Base-by-base conservation (phyloP, 2,113 vertebrate species). In the Stegastes partitus region DNA sequence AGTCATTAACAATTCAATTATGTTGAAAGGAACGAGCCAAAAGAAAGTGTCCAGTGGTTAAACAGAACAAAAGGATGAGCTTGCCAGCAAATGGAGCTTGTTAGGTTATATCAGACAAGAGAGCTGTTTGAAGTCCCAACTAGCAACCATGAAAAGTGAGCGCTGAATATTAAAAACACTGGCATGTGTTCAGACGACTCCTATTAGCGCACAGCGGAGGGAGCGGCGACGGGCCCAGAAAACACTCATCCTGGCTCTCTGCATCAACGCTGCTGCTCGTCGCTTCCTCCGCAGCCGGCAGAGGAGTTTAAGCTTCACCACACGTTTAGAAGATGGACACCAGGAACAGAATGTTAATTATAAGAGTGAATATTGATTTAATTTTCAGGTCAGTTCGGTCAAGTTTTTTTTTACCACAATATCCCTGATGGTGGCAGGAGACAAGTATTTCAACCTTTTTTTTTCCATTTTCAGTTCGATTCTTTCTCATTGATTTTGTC, bases 1-100 rank as follows among this genome's bases (percentile, higher is more conserved):
- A 85, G 25, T 77, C 79, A 69, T 79, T 61, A 85, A 76, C 39
- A 77, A 56, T 82, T 84, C 58, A 79, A 76, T 79, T 72, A 49
- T 39, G 50, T 50, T 57, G 58, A 81, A 68, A 49, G 31, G 54
- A 79, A 53, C 0, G 4, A 73, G 56, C 51, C 61, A 55, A 34
- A 44, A 25, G 47, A 78, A 77, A 44, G 44, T 56, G 56, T 84
- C 77, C 78, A 65, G 71, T 65, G 51, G 68, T 83, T 74, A 39
- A 81, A 74, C 9, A 34, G 66, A 75, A 86, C 49, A 78, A 74
- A 74, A 70, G 68, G 66, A 59, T 73, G 44, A 74, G 47, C 31
- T 31, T 25, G 10, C 45, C 56, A 16, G 61, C n/a, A 51, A 85
- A 68, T 54, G 37, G 44, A 74, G 47, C 31, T 31, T 25, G 10